phyloP scores from a whole-genome alignment of 2,797 vertebrate genomes.

The Betta splendens region DNA sequence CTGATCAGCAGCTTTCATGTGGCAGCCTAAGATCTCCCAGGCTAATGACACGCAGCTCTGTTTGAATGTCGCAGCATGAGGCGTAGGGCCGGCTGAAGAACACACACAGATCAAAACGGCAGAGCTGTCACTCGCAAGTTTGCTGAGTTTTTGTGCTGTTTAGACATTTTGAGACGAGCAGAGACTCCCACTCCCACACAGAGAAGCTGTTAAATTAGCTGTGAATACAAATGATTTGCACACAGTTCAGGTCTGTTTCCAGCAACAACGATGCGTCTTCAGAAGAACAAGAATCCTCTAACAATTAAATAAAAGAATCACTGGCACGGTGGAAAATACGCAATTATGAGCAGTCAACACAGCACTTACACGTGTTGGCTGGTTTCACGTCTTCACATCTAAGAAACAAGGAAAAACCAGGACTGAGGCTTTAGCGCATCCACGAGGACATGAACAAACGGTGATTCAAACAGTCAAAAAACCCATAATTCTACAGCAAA shows the following conservation, averaged over 20 bases:
- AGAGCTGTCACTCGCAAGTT: constrained; percentile 14
- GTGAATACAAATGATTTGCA: background rate
- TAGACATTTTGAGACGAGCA: background rate
- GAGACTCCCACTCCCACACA: too few relatives aligned
- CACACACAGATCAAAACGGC: constrained; percentile 49
- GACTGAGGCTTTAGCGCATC: too few relatives aligned
- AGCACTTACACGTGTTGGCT: too few relatives aligned
- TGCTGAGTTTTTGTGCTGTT: constrained; percentile 3
- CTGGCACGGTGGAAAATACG: background rate
- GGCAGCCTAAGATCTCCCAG: constrained; percentile 40
- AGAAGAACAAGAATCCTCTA: background rate
- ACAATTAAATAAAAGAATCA: background rate
- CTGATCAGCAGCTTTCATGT: constrained; percentile 49
- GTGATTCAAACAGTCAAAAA: too few relatives aligned
- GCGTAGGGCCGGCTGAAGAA: constrained; percentile 5
- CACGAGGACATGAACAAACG: too few relatives aligned
- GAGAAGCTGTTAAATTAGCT: too few relatives aligned
- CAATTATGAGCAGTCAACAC: background rate
- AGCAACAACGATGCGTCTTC: background rate
- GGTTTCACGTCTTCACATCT: too few relatives aligned
- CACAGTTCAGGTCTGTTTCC: background rate
- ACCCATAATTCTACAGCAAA: too few relatives aligned
- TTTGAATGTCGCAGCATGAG: constrained; percentile 62
- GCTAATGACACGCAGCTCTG: constrained; percentile 53
- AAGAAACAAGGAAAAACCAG: too few relatives aligned